Conservation (phyloP, 1,140 invertebrate species). For the Drosophila santomea region DNA sequence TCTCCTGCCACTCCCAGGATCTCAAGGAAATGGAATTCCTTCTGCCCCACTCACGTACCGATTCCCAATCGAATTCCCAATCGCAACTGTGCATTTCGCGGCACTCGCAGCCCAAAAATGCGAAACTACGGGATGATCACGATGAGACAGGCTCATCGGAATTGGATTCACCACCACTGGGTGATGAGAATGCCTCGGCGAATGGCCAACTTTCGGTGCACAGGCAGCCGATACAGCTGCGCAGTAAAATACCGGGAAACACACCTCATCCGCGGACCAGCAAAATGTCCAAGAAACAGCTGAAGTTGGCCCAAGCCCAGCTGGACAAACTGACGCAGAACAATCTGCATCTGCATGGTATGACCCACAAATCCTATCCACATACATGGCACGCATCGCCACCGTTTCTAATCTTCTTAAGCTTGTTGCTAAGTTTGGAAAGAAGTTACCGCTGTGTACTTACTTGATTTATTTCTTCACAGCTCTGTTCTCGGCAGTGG, state of each 20-base stretch:
- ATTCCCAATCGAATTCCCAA: constrained; percentile 32
- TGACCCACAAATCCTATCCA: constrained; percentile 48
- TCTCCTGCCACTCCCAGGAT: constrained; percentile 70
- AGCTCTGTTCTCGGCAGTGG: constrained; percentile 96
- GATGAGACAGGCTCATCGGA: constrained; percentile 31
- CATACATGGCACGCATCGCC: constrained; percentile 34
- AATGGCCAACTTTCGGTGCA: constrained; percentile 67
- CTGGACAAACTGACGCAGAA: constrained; percentile 92
- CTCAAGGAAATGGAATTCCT: constrained; percentile 85
- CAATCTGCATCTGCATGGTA: constrained; percentile 96
- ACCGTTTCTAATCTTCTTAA: background rate
- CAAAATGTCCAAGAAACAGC: constrained; percentile 87
- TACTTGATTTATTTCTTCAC: constrained; percentile 52
- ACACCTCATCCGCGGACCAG: constrained; percentile 85
- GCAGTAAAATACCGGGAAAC: constrained; percentile 73
- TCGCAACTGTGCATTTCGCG: constrained; percentile 67
- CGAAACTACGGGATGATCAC: constrained; percentile 59
- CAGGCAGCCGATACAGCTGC: constrained; percentile 62
- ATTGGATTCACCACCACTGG: constrained; percentile 23
- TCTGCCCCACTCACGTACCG: constrained; percentile 59
- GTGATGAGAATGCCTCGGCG: constrained; percentile 55
- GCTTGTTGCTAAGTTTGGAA: background rate
- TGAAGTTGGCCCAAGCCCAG: constrained; percentile 87
- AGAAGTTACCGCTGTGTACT: background rate
- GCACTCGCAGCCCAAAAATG: constrained; percentile 71